These are phyloP conservation scores for Micronycteris hirsuta DNA, from an alignment of 2,113 vertebrate species.

Conservation along the genomic window DNA sequence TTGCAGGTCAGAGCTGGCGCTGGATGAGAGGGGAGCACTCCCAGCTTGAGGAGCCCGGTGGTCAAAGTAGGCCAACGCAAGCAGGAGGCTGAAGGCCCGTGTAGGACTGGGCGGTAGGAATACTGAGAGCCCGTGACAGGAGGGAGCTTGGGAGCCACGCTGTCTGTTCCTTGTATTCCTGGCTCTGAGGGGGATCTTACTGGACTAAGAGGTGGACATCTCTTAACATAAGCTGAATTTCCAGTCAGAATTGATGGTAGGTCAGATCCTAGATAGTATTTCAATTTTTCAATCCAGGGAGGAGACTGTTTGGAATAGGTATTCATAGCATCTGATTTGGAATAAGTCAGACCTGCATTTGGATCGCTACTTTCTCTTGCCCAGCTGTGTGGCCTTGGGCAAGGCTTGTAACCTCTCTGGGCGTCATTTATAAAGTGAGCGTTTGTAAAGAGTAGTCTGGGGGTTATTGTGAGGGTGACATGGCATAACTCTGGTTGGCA, in stretches of 20 bases:
- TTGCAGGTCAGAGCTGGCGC: neutral
- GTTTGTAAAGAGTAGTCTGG: neutral
- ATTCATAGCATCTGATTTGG: neutral
- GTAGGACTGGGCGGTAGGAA: neutral
- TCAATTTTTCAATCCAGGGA: neutral
- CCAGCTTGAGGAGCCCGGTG: neutral
- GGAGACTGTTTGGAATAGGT: neutral
- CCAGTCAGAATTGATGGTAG: neutral
- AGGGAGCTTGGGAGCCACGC: neutral
- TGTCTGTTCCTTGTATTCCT: neutral
- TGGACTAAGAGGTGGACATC: neutral
- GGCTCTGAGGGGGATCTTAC: neutral
- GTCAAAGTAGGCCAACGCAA: neutral
- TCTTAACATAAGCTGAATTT: neutral
- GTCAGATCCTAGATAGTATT: neutral
- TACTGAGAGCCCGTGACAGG: neutral
- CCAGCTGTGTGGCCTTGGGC: neutral
- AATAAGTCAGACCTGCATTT: neutral
- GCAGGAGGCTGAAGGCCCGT: neutral
- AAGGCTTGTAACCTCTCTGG: neutral
- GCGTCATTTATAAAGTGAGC: neutral
- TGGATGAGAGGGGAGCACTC: neutral
- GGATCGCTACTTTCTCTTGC: neutral
- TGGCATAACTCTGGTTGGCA: neutral
- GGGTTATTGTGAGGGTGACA: neutral